Evolutionary conservation across 2,797 vertebrate species (phyloP), one percentile per base, ranked within the genome.

Genomic region (Hypotaenidia philippensis): DNA sequence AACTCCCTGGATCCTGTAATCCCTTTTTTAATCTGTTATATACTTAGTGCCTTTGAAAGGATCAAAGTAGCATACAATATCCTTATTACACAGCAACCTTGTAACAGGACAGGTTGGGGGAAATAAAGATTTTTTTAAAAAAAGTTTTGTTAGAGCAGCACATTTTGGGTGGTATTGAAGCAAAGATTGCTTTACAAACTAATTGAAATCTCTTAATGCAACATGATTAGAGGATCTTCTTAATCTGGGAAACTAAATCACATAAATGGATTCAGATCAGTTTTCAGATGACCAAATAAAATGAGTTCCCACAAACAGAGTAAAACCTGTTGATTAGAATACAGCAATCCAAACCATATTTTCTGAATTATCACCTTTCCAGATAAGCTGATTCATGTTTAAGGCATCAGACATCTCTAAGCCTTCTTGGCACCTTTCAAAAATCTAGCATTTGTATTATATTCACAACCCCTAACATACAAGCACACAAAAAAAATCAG

Each of bases 241-340:
- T 95, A 94, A 93, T 92, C 80, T 94, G 78, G 83, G 95, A 96
- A 96, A 85, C 14, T 72, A 86, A 91, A 83, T 93, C 76, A 65
- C 45, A 85, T 92, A 94, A 92, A 94, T 81, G 89, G 79, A 89
- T 93, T 90, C 72, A 90, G 59, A 85, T 79, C 78, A 87, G 55
- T 93, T 97, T 94, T 78, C 83, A 89, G 89, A 88, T n/a, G 41
- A 53, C 29, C 4, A 74, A 74, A 86, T 63, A 60, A 49, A 40
- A 45, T 93, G 31, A 4, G 15, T 36, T 65, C 32, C 44, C 14
- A 53, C 34, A 75, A 47, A 74, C 25, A 83, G 16, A 66, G 25
- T 50, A 63, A 71, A 91, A 83, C 9, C 40, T 83, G 31, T 74
- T 74, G n/a, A 70, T 44, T 49, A 79, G 61, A 90, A 65, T 6